Base-by-base conservation (phyloP, 2,888 invertebrate species). In the Ichneumon xanthorius region DNA sequence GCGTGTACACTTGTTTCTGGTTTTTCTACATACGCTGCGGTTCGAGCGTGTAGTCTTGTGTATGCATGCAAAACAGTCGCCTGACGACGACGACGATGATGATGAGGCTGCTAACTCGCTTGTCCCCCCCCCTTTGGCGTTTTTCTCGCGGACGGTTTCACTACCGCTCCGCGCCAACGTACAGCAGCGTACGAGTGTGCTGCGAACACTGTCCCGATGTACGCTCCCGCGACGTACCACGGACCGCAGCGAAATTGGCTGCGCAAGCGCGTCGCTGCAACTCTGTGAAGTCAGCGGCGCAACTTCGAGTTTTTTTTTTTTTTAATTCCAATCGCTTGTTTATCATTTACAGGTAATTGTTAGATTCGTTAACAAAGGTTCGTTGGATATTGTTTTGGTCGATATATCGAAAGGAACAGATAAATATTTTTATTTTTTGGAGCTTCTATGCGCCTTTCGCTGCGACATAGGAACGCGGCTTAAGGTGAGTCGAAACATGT, bases 111-210 rank as follows among this genome's bases (percentile, higher is more conserved):
- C 61, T 75, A 14, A 76, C 50, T 65, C 65, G 33, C 50, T 50
- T 37, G 50, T 37, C 53, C 50, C 65, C 53, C 50, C 45, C 45
- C 45, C 45, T 5, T 76, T 37, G 65, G 50, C 63, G 76, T 37
- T 48, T 37, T 76, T 3, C 30, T 68, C 67, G 63, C 53, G 33
- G 45, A 58, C 37, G 78, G 70, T 79, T 75, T 53, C 68, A 53
- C 71, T 53, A 72, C 65, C 63, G 63, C 71, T 45, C 65, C 40
- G 63, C 78, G 67, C 19, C 45, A 71, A 71, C 26, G 63, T 63
- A 82, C 85, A 75, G 78, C 79, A 85, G 76, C 80, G 82, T 71
- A 76, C 85, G 85, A 85, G 85, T 82, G 85, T 85, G 80, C 82
- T 79, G 82, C 85, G 72, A 72, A 85, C 85, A 85, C 85, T 85